Percentiles rank a stretch among this genome's conserved stretches.
These are phyloP conservation scores for Patella pellucida DNA, from an alignment of 2,888 invertebrate genomes.

Conservation along the genomic window DNA sequence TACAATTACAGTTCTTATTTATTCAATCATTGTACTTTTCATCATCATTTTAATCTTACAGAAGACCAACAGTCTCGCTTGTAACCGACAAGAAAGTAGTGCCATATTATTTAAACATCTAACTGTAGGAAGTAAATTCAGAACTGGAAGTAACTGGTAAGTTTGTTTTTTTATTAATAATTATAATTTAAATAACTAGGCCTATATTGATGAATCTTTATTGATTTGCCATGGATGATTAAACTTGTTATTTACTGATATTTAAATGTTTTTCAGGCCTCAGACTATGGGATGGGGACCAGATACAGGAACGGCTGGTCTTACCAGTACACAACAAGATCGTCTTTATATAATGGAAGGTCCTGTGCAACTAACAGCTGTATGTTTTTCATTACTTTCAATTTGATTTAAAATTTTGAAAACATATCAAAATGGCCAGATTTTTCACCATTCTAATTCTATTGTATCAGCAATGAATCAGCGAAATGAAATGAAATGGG, in stretches of 20 bases:
- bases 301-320: slow-evolving; percentile 45
- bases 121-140: slow-evolving; percentile 5
- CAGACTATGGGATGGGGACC: slow-evolving; percentile 46
- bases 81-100: not conserved
- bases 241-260: not conserved
- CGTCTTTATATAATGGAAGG: slow-evolving; percentile 63
- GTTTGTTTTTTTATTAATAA: not conserved
- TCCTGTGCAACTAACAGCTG: slow-evolving; percentile 57
- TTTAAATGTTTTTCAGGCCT: slow-evolving; percentile 37
- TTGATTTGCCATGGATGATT: slow-evolving; percentile 3
- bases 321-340: slow-evolving; percentile 33
- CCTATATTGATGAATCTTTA: not conserved
- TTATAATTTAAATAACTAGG: no score
- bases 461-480: no score
- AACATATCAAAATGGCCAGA: no score
- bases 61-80: no score
- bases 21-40: no score
- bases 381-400: slow-evolving; percentile 22
- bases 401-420: no score
- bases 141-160: slow-evolving; percentile 2
- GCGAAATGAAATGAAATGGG: no score
- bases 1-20: no score
- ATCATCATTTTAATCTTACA: no score
- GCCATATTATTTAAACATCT: slow-evolving; percentile 1
- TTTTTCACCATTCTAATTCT: no score